These are phyloP conservation scores for silkworm (Bombyx mori) DNA, from an alignment of 1,140 invertebrate genomes.

Conservation along the genomic window ASM3026992v2 NC_085132.1:2969001-2969500, in stretches of 20 bases:
- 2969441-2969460: constrained; percentile 71
- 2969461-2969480: constrained; percentile 63
- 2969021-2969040: constrained; percentile 16
- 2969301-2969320: too few relatives aligned
- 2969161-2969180: too few relatives aligned
- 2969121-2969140: constrained; percentile 63
- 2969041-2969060: constrained; percentile 31
- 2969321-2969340: not conserved
- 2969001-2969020: constrained; percentile 35
- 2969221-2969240: too few relatives aligned
- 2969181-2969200: too few relatives aligned
- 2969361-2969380: constrained; percentile 23
- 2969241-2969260: not conserved
- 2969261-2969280: not conserved
- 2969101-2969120: constrained; percentile 65
- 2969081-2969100: constrained; percentile 59
- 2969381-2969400: constrained; percentile 51
- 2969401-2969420: constrained; percentile 51
- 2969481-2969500: constrained; percentile 64
- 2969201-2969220: too few relatives aligned
- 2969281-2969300: not conserved
- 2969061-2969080: constrained; percentile 70
- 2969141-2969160: constrained; percentile 36
- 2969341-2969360: constrained; percentile 1
- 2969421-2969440: constrained; percentile 64